phyloP scores from a whole-genome alignment of 2,888 invertebrate genomes.

The Alsophila aescularia region DNA sequence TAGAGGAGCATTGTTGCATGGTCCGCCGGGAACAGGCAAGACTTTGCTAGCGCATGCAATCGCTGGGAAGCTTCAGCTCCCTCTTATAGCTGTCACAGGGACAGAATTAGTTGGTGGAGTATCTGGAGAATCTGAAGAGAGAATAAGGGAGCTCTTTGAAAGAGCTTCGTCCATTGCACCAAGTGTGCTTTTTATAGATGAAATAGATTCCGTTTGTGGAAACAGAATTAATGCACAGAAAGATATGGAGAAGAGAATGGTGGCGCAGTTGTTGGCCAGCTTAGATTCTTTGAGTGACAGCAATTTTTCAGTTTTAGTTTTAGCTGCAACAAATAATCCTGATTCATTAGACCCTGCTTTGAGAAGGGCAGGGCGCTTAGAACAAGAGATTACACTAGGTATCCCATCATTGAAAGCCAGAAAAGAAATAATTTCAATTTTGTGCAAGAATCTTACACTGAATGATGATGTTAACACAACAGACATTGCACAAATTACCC shows the following conservation, averaged over 20 bases:
- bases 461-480: constrained; percentile 88
- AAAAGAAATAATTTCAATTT: constrained; percentile 89
- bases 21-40: constrained; percentile 98
- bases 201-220: constrained; percentile 98
- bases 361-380: constrained; percentile 95
- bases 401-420: constrained; percentile 95
- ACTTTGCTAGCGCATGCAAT: constrained; percentile 92
- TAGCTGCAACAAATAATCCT: constrained; percentile 98
- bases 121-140: constrained; percentile 97
- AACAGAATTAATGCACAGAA: constrained; percentile 95
- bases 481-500: constrained; percentile 92
- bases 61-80: constrained; percentile 93
- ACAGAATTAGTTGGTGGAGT: constrained; percentile 97
- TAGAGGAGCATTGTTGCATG: constrained; percentile 95
- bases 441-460: constrained; percentile 89
- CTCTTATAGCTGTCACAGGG: constrained; percentile 94
- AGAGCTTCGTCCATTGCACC: constrained; percentile 90
- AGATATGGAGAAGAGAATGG: constrained; percentile 98
- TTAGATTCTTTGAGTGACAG: constrained; percentile 89
- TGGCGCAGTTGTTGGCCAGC: constrained; percentile 95
- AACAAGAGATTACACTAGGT: constrained; percentile 96
- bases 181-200: constrained; percentile 96
- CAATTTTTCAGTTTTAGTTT: constrained; percentile 89
- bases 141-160: constrained; percentile 95
- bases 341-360: constrained; percentile 97